Conservation (phyloP, 2,797 vertebrate genomes). For the Platalea minor region DNA sequence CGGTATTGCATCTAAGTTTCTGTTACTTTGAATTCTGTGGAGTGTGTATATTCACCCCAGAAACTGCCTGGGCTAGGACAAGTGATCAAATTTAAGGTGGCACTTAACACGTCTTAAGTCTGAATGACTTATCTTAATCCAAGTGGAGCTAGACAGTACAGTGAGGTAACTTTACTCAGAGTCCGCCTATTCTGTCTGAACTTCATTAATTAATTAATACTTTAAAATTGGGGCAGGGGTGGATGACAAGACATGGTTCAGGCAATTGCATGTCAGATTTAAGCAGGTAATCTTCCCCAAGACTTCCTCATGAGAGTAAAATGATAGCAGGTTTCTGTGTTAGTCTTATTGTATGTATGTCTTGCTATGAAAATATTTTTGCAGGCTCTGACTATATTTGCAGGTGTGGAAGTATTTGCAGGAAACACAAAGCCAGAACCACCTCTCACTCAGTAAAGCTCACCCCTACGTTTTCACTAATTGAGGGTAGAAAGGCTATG, state of each 20-base stretch:
- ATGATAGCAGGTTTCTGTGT: background rate
- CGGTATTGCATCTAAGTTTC: background rate
- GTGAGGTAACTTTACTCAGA: background rate
- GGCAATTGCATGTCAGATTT: background rate
- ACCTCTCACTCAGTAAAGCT: background rate
- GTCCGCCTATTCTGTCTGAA: background rate
- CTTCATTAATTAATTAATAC: background rate
- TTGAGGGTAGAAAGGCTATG: background rate
- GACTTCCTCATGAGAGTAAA: background rate
- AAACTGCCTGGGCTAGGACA: background rate
- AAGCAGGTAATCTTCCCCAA: background rate
- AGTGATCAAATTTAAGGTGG: background rate
- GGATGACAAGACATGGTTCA: background rate
- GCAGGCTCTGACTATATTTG: background rate
- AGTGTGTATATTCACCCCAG: background rate
- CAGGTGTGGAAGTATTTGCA: background rate
- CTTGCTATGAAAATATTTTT: slow-evolving; percentile 2
- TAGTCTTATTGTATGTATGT: background rate
- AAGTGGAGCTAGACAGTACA: background rate
- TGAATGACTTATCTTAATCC: background rate
- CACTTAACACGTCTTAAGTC: background rate
- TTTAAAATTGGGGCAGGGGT: background rate
- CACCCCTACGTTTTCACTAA: background rate
- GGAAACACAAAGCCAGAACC: background rate
- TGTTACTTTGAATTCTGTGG: background rate